Evolutionary conservation across 2,888 invertebrate genomes (phyloP).

Genomic region (Pomacea canaliculata): DNA sequence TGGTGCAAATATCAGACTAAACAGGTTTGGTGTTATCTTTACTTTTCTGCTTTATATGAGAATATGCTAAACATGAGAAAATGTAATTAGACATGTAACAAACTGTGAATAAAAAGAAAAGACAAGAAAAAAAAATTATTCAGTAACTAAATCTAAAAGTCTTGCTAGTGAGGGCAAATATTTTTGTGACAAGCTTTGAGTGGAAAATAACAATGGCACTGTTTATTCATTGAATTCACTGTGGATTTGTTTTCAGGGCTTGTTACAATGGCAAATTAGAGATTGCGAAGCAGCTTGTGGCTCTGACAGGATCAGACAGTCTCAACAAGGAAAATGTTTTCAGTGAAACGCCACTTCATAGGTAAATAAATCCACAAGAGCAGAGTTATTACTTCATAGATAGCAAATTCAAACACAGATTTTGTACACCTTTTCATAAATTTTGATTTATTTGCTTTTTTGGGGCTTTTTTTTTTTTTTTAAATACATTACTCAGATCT

Average conservation of each 20-base stretch:
- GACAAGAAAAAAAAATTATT: too few relatives aligned
- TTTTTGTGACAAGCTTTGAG: too few relatives aligned
- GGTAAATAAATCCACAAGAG: constrained; percentile 42
- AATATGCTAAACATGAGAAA: too few relatives aligned
- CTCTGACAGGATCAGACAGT: constrained; percentile 60
- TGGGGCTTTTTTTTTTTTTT: neutral
- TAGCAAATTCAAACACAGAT: neutral
- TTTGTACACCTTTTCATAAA: neutral
- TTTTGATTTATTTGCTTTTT: neutral
- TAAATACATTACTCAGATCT: neutral
- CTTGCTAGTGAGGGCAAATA: too few relatives aligned
- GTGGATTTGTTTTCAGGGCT: constrained; percentile 47
- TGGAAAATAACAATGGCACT: too few relatives aligned
- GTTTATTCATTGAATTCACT: too few relatives aligned
- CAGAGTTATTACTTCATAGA: neutral
- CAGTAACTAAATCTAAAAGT: too few relatives aligned
- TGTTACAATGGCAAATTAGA: constrained; percentile 68
- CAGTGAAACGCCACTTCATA: constrained; percentile 71
- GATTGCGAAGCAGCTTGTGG: constrained; percentile 68
- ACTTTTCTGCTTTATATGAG: too few relatives aligned
- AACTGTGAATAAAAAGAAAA: too few relatives aligned
- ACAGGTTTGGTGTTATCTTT: too few relatives aligned
- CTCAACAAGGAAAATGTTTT: constrained; percentile 70
- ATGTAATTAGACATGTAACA: too few relatives aligned
- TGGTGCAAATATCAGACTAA: too few relatives aligned